Conservation (phyloP, 2,888 invertebrate genomes). For the Leucoma salicis region DNA sequence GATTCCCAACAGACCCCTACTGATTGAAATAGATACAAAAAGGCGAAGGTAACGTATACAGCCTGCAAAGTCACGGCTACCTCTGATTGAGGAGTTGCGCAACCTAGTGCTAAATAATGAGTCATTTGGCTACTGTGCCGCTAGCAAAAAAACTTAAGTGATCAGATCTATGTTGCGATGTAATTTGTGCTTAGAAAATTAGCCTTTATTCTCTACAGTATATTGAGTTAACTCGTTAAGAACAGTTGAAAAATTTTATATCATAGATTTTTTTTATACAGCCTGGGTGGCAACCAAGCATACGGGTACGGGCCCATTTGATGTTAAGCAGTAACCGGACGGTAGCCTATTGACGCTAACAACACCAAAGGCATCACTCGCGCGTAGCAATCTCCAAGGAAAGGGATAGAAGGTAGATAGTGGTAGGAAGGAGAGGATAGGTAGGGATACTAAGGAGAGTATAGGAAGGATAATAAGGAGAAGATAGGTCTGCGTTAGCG, state of each 20-base stretch:
- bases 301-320: too few species aligned
- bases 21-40: conserved; percentile 33
- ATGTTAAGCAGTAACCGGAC: too few species aligned
- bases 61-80: conserved; percentile 38
- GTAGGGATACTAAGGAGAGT: too few species aligned
- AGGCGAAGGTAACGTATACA: conserved; percentile 29
- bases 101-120: conserved; percentile 19
- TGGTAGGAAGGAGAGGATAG: too few species aligned
- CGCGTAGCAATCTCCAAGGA: too few species aligned
- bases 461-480: too few species aligned
- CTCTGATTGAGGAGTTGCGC: conserved; percentile 30
- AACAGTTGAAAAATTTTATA: not conserved
- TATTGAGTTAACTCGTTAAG: not conserved
- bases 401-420: too few species aligned
- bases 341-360: too few species aligned
- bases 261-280: too few species aligned
- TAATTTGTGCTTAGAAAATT: conserved; percentile 9
- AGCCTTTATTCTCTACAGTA: not conserved
- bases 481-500: too few species aligned
- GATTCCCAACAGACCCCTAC: conserved; percentile 19
- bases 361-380: too few species aligned
- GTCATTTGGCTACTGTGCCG: conserved; percentile 29
- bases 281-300: too few species aligned
- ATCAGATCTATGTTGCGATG: conserved; percentile 3
- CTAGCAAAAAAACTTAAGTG: conserved; percentile 6